Base-by-base conservation (phyloP, 2,797 vertebrate genomes). In the Holocentrus rufus region DNA sequence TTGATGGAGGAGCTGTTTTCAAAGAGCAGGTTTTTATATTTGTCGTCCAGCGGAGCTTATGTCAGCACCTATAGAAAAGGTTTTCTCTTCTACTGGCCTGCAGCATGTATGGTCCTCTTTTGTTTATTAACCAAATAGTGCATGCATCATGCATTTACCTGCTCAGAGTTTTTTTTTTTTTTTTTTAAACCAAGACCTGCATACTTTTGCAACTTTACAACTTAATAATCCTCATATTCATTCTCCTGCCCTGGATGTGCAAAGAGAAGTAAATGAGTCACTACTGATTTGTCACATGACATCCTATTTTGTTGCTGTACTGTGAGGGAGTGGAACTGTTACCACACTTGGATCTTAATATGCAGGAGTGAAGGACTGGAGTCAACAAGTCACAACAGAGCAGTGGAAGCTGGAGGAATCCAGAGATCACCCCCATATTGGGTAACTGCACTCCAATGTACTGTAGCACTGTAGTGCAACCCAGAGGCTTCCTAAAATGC, bases 331-430 rank as follows among this genome's bases (percentile, higher is more conserved):
- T 65, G 31, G 17, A 23, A 36, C 14, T 34, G 7, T 34, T 15
- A 0, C 0, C 17, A 5, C 8, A 30, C 1, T 20, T 7, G 3
- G 22, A 9, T 68, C 20, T 46, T 0, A 30, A 20, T 20, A 17
- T n/a, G 18, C 18, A 62, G 18, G 39, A 7, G 46, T 20, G 46
- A 56, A 42, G 34, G 31, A 50, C 67, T 23, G 11, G 0, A 50
- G 13, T 20, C 6, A 82, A 85, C 88, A 85, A 71, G 88, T 88
- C 77, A 36, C 63, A 57, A 87, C 89, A 90, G 22, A 83, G 56
- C 2, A 10, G 52, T 70, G 27, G 44, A 64, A 69, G 50, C 52
- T 8, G 39, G 9, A 79, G 79, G 78, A 88, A 89, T 87, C 82
- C 60, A 76, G 13, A 1, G 2, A 3, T 13, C 4, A 14, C 0